phyloP scores from a whole-genome alignment of 2,888 invertebrate genomes.

The Ischnus inquisitorius region DNA sequence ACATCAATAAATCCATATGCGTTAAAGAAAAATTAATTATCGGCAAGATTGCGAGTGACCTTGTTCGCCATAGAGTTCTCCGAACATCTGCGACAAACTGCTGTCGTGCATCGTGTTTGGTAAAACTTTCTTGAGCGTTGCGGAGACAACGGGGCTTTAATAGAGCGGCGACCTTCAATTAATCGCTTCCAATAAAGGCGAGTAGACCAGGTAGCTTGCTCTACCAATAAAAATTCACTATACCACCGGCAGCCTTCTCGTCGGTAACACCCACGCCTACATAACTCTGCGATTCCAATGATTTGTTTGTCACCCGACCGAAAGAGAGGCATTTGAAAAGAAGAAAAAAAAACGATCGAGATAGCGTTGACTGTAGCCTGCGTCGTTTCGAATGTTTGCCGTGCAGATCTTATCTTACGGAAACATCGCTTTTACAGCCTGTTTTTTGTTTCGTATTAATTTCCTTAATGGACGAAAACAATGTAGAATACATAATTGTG shows the following conservation, averaged over 20 bases:
- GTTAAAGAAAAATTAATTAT: background rate
- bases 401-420: background rate
- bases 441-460: background rate
- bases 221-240: conserved; percentile 21
- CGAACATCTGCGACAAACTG: background rate
- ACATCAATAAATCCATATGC: no score
- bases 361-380: background rate
- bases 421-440: background rate
- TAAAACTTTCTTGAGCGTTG: conserved; percentile 24
- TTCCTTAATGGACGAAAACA: background rate
- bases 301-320: background rate
- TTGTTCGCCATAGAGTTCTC: background rate
- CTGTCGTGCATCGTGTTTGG: conserved; percentile 7
- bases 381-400: background rate
- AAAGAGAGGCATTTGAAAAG: background rate
- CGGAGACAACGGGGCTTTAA: conserved; percentile 31
- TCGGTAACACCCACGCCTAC: conserved; percentile 7
- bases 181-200: conserved; percentile 61
- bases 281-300: conserved; percentile 1
- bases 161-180: conserved; percentile 57
- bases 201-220: conserved; percentile 54
- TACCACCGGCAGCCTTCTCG: background rate
- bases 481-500: background rate
- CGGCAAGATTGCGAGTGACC: background rate
- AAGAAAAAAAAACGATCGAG: background rate